phyloP scores from a whole-genome alignment of 2,113 vertebrate species.

The Lampris megalopsis region DNA sequence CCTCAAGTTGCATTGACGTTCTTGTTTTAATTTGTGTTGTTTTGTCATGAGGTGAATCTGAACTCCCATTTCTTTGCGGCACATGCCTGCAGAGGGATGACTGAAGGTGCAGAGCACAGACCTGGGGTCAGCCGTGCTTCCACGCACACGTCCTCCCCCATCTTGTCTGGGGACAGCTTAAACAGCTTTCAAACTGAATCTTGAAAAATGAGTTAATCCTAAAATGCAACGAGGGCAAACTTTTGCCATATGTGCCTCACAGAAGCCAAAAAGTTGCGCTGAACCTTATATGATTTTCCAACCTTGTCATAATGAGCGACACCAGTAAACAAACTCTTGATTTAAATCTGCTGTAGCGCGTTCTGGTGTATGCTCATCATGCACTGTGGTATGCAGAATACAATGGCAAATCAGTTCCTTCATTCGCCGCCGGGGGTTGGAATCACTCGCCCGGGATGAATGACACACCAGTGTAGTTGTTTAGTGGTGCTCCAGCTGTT shows the following conservation, averaged over 20 bases:
- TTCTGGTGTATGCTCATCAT: conserved; percentile 61
- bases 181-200: conserved; percentile 14
- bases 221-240: background rate
- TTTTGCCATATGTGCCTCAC: conserved; percentile 24
- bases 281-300: conserved; percentile 7
- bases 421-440: conserved; percentile 37
- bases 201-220: background rate
- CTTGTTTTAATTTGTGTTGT: background rate
- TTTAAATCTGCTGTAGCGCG: conserved; percentile 65
- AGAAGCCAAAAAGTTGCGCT: conserved; percentile 1
- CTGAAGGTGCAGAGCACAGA: conserved; percentile 16
- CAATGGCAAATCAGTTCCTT: conserved; percentile 57
- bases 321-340: conserved; percentile 61
- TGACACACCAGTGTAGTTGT: conserved; percentile 48
- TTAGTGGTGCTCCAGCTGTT: conserved; percentile 63
- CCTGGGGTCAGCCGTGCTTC: conserved; percentile 27
- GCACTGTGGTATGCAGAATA: conserved; percentile 46
- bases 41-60: background rate
- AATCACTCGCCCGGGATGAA: conserved; percentile 36
- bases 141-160: conserved; percentile 32
- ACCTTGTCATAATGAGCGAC: conserved; percentile 29
- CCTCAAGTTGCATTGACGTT: background rate
- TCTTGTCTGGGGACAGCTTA: conserved; percentile 12
- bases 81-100: conserved; percentile 11
- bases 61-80: background rate